Evolutionary conservation across 2,797 vertebrate genomes (phyloP).

Genomic region (Fistularia tabacaria): DNA sequence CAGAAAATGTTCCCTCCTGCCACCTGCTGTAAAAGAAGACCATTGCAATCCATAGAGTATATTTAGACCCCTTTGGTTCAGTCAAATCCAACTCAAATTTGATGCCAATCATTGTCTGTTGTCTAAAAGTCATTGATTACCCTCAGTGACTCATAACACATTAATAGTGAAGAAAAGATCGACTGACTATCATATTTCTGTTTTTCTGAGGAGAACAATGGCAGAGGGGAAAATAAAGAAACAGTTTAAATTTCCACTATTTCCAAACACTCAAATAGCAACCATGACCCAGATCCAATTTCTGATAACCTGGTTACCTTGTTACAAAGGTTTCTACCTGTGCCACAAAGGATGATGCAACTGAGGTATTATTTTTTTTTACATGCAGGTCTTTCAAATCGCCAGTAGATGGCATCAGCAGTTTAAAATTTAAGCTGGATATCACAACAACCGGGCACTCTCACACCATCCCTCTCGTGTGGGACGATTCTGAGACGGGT

Average conservation of each 20-base stretch:
- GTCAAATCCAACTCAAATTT: not conserved
- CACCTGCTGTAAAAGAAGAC: constrained; percentile 48
- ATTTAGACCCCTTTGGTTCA: not conserved
- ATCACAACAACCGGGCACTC: constrained; percentile 7
- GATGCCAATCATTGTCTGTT: too few relatives aligned
- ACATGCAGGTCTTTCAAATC: constrained; percentile 45
- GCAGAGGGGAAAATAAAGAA: too few relatives aligned
- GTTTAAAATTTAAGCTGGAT: constrained; percentile 47
- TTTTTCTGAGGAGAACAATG: too few relatives aligned
- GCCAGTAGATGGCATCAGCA: constrained; percentile 71
- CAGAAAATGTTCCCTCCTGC: constrained; percentile 42
- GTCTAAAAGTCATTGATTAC: too few relatives aligned
- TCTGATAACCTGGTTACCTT: not conserved
- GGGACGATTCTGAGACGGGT: too few relatives aligned
- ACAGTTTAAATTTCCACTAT: too few relatives aligned
- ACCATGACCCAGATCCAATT: not conserved
- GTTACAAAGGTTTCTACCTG: constrained; percentile 1
- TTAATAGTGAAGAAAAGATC: too few relatives aligned
- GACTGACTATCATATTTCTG: too few relatives aligned
- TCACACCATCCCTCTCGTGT: too few relatives aligned
- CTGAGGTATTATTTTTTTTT: constrained; percentile 7
- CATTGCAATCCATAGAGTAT: constrained; percentile 38
- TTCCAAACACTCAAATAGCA: too few relatives aligned
- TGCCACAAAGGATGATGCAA: constrained; percentile 51
- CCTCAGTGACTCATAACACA: too few relatives aligned